Base-by-base conservation (phyloP, 2,797 vertebrate species). In the Acanthurus tractus region DNA sequence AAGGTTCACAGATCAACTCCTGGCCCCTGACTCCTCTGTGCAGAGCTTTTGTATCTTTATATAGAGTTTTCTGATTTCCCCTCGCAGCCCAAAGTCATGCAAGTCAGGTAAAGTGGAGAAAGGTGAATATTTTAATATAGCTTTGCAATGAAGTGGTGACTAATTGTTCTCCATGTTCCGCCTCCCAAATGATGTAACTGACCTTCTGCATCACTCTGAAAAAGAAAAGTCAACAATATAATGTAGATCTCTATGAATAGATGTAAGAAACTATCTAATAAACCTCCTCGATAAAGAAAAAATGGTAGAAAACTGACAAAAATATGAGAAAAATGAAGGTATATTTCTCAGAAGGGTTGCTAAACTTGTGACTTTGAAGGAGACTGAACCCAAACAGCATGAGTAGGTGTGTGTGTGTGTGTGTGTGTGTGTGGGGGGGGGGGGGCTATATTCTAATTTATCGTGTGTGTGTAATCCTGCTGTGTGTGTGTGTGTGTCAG, bases 1-100 rank as follows among this genome's bases (percentile, higher is more conserved):
- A 44, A 49, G 59, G 63, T 69, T 57, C 36, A 45, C 57, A 79
- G 69, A 56, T 71, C 75, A 64, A 22, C 67, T 72, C 23, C n/a
- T 9, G 4, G 46, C 64, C 36, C 38, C 9, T 4, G 48, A 59
- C 34, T 50, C 56, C 42, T 29, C 56, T 58, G 61, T 8, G 66
- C 14, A 29, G 34, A 53, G 46, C 38, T 40, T 45, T 36, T 63
- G 34, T 11, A 12, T 56, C n/a, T 66, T 53, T 50, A 23, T 22
- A 15, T 2, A 34, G 48, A 56, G 42, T 23, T 38, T 74, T 61
- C n/a, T 8, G 12, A 29, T 76, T 53, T 53, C 17, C 11, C 48
- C 17, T 59, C 1, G 18, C 42, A 34, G 62, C 23, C 49, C 58
- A 72, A 57, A 64, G 61, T 38, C 54, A 59, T 22, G 40, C 42